These are phyloP conservation scores for Struthio camelus DNA, from an alignment of 2,113 vertebrate genomes.

Conservation along the genomic window DNA sequence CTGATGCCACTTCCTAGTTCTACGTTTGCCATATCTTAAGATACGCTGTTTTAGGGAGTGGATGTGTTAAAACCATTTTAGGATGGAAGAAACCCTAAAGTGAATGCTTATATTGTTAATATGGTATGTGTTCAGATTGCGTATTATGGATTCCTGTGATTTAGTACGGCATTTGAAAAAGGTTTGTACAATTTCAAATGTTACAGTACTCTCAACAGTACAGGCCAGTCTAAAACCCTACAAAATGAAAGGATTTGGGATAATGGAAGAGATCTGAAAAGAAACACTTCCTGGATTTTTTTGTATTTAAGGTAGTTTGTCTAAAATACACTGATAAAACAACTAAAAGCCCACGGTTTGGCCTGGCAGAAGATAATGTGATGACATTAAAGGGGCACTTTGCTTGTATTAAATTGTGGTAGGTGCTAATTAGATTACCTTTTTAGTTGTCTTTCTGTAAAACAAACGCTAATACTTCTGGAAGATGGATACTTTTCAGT, in stretches of 20 bases:
- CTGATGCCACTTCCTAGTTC: background rate
- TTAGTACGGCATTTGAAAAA: background rate
- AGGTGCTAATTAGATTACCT: background rate
- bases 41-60: too few species aligned
- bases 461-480: background rate
- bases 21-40: background rate
- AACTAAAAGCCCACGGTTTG: background rate
- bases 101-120: background rate
- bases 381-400: background rate
- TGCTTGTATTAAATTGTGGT: background rate
- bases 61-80: too few species aligned
- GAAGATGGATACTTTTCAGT: background rate
- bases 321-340: background rate
- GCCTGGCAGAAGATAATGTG: background rate
- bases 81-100: background rate
- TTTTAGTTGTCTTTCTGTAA: background rate
- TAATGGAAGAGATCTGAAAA: background rate
- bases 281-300: rapidly evolving
- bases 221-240: background rate
- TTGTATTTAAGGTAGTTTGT: background rate
- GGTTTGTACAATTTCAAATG: background rate
- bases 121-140: background rate
- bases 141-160: background rate
- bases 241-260: background rate
- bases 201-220: background rate